A percentile compares a stretch with the other conserved stretches of the same genome.
Conservation (phyloP, 2,888 invertebrate genomes). For the Pseudanteris insignis region DNA sequence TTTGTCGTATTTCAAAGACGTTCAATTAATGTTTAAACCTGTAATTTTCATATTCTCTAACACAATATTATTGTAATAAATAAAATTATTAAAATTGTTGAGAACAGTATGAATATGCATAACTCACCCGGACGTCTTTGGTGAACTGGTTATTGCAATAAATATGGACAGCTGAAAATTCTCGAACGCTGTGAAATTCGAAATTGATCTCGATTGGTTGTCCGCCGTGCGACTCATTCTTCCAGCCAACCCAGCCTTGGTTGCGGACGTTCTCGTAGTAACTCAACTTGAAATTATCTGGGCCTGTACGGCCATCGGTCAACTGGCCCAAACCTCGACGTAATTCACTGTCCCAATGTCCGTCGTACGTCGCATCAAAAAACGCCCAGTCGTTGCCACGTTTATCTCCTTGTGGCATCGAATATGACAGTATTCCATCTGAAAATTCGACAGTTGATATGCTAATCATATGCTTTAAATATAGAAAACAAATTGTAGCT, state of each 20-base stretch:
- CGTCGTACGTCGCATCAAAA: slow-evolving; percentile 87
- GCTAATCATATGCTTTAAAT: slow-evolving; percentile 23
- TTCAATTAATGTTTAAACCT: too few species aligned
- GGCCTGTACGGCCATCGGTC: slow-evolving; percentile 82
- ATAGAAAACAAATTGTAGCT: slow-evolving; percentile 21
- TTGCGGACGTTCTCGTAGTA: slow-evolving; percentile 72
- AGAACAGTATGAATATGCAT: too few species aligned
- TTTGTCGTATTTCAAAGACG: too few species aligned
- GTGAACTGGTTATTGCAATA: slow-evolving; percentile 87
- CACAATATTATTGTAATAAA: too few species aligned
- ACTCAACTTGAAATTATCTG: slow-evolving; percentile 76
- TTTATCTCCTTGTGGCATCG: slow-evolving; percentile 91
- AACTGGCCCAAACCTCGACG: slow-evolving; percentile 86
- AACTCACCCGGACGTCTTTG: slow-evolving; percentile 79
- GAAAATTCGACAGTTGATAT: slow-evolving; percentile 34
- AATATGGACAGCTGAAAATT: slow-evolving; percentile 84
- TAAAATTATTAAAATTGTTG: too few species aligned
- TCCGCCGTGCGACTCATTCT: slow-evolving; percentile 76
- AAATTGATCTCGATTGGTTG: slow-evolving; percentile 76
- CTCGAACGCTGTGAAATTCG: slow-evolving; percentile 87
- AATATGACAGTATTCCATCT: slow-evolving; percentile 85
- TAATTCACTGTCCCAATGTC: slow-evolving; percentile 80
- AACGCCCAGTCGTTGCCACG: slow-evolving; percentile 80
- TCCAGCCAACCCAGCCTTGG: slow-evolving; percentile 93
- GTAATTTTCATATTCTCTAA: too few species aligned